phyloP scores from a whole-genome alignment of 2,888 invertebrate species.

The Euplexia lucipara region DNA sequence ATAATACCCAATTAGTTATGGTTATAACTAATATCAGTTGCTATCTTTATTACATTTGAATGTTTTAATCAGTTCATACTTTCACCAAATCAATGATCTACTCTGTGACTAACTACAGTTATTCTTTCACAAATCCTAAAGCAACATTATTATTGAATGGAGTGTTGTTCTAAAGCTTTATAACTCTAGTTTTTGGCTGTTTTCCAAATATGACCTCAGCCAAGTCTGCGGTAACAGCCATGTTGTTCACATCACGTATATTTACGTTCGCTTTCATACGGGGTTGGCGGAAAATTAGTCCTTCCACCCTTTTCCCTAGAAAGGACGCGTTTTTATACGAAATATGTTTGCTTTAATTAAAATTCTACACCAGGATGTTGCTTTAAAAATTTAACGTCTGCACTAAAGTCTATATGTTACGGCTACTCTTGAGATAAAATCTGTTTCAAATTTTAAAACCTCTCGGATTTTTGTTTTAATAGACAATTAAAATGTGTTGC shows the following conservation, averaged over 20 bases:
- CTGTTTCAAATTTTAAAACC: not conserved
- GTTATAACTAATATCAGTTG: not conserved
- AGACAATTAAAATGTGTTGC: not conserved
- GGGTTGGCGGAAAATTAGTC: slow-evolving; percentile 26
- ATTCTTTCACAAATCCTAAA: slow-evolving; percentile 3
- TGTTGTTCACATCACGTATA: slow-evolving; percentile 20
- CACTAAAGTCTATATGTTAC: not conserved
- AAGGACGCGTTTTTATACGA: slow-evolving; percentile 12
- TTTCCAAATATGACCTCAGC: slow-evolving; percentile 33
- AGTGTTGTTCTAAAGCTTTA: slow-evolving; percentile 5
- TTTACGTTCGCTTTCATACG: slow-evolving; percentile 30
- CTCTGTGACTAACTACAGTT: not conserved
- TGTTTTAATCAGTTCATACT: not conserved
- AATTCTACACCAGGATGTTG: slow-evolving; percentile 17
- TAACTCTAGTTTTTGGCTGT: slow-evolving; percentile 37
- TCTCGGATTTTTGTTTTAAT: not conserved
- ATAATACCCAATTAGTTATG: not conserved
- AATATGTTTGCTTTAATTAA: slow-evolving; percentile 46
- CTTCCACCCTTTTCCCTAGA: slow-evolving; percentile 6
- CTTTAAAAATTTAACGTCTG: slow-evolving; percentile 13
- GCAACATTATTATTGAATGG: slow-evolving; percentile 26
- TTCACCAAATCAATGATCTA: slow-evolving; percentile 4
- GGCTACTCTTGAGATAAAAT: slow-evolving; percentile 8
- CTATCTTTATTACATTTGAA: not conserved
- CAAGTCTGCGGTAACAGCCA: slow-evolving; percentile 31